Evolutionary conservation across 2,888 invertebrate species (phyloP).

Genomic region (Calliphora vomitoria): DNA sequence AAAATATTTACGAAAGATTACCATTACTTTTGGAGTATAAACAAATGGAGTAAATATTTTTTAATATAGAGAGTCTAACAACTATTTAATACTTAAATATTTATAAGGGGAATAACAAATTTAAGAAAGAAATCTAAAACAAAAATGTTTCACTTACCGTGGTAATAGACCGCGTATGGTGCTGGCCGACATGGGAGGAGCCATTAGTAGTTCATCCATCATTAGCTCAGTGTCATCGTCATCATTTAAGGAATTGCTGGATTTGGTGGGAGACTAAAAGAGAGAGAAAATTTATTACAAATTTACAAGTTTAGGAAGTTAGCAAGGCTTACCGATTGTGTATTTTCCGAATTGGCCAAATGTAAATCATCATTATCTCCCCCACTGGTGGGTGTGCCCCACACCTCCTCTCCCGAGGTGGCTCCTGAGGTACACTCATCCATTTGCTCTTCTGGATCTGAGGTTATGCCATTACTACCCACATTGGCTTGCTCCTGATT

Average conservation of each 20-base stretch:
- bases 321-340: slow-evolving; percentile 86
- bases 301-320: too few relatives aligned
- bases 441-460: slow-evolving; percentile 87
- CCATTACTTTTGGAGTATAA: slow-evolving; percentile 52
- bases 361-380: slow-evolving; percentile 92
- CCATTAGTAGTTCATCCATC: slow-evolving; percentile 93
- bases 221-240: slow-evolving; percentile 92
- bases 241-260: slow-evolving; percentile 88
- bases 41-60: slow-evolving; percentile 22
- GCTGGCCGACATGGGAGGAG: slow-evolving; percentile 90
- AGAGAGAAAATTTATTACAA: background rate
- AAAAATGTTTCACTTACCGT: slow-evolving; percentile 84
- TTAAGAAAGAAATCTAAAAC: slow-evolving; percentile 3
- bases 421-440: slow-evolving; percentile 92
- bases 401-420: slow-evolving; percentile 93
- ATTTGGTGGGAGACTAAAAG: slow-evolving; percentile 87
- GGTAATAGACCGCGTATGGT: slow-evolving; percentile 89
- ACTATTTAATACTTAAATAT: slow-evolving; percentile 18
- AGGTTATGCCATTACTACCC: slow-evolving; percentile 71
- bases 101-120: background rate
- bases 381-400: slow-evolving; percentile 95
- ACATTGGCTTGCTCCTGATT: slow-evolving; percentile 79
- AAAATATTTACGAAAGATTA: slow-evolving; percentile 68
- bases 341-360: slow-evolving; percentile 88
- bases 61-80: slow-evolving; percentile 17